A percentile compares a stretch with the other conserved stretches of the same genome.
phyloP scores from a whole-genome alignment of 2,888 invertebrate species.

The Eledona agricola region DNA sequence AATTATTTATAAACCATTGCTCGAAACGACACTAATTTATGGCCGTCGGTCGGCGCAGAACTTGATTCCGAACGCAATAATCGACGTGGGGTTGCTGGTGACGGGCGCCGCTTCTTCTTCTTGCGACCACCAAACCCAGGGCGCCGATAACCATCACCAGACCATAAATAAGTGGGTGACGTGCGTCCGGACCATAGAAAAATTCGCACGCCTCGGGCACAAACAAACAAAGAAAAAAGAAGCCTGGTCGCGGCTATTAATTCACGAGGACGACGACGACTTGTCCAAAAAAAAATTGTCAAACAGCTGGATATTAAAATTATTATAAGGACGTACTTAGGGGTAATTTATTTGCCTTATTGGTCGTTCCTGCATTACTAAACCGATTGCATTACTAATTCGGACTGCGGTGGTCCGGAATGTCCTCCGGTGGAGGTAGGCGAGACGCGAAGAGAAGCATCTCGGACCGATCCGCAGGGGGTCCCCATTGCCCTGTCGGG shows the following conservation, averaged over 20 bases:
- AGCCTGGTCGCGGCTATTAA: slow-evolving; percentile 10
- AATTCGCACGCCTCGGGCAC: neutral
- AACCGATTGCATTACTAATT: slow-evolving; percentile 45
- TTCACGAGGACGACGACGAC: slow-evolving; percentile 10
- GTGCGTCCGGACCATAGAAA: too few species aligned
- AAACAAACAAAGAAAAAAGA: neutral
- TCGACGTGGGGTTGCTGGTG: too few species aligned
- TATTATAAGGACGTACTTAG: slow-evolving; percentile 39
- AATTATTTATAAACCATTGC: slow-evolving; percentile 49
- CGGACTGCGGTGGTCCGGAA: slow-evolving; percentile 43
- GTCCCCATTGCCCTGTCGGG: slow-evolving; percentile 58
- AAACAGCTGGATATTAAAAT: slow-evolving; percentile 45
- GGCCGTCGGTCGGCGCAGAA: too few species aligned
- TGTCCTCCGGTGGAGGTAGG: slow-evolving; percentile 28
- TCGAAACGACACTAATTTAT: slow-evolving; percentile 31
- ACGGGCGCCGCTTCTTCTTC: too few species aligned
- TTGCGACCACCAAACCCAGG: too few species aligned
- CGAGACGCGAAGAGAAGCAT: slow-evolving; percentile 22
- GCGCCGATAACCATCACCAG: too few species aligned
- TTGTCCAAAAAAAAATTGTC: slow-evolving; percentile 17
- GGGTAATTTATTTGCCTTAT: slow-evolving; percentile 44
- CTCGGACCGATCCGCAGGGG: slow-evolving; percentile 50
- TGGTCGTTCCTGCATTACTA: slow-evolving; percentile 42
- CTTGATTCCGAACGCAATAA: too few species aligned
- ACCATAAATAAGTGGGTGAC: too few species aligned